Conservation (phyloP, 2,797 vertebrate species). For the Thaleichthys pacificus region DNA sequence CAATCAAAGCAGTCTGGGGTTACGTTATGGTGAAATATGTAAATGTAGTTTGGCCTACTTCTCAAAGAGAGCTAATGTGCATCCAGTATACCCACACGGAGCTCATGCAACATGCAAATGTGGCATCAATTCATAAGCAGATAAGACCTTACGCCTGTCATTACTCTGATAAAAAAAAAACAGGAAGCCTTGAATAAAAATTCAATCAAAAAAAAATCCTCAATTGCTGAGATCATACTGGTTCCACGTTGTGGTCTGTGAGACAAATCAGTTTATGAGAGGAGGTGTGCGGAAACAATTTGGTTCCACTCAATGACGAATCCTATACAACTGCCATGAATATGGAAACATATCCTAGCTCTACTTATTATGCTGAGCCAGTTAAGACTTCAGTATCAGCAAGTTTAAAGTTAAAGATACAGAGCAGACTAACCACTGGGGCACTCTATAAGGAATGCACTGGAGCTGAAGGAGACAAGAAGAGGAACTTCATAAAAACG, state of each 20-base stretch:
- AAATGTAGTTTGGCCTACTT: constrained; percentile 68
- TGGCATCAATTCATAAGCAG: constrained; percentile 31
- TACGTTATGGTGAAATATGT: constrained; percentile 63
- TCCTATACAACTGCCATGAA: constrained; percentile 30
- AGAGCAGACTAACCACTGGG: neutral
- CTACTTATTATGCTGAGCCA: neutral
- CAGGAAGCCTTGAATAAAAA: neutral
- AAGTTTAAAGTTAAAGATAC: neutral
- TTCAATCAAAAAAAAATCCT: constrained; percentile 1
- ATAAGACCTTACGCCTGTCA: neutral
- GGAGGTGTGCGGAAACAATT: constrained; percentile 13
- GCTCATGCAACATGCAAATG: constrained; percentile 61
- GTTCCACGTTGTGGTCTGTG: constrained; percentile 20
- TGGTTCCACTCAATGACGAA: constrained; percentile 13
- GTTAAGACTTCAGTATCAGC: neutral
- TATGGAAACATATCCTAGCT: constrained; percentile 25
- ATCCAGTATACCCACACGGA: constrained; percentile 43
- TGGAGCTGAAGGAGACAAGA: constrained; percentile 6
- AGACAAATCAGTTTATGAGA: constrained; percentile 42
- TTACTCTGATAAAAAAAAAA: neutral
- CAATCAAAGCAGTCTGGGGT: constrained; percentile 50
- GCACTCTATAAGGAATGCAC: neutral
- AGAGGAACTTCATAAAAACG: constrained; percentile 8
- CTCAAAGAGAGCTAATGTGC: constrained; percentile 44
- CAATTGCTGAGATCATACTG: constrained; percentile 25